Base-by-base conservation (phyloP, 2,797 vertebrate genomes). In the Anolis apletophallus region DNA sequence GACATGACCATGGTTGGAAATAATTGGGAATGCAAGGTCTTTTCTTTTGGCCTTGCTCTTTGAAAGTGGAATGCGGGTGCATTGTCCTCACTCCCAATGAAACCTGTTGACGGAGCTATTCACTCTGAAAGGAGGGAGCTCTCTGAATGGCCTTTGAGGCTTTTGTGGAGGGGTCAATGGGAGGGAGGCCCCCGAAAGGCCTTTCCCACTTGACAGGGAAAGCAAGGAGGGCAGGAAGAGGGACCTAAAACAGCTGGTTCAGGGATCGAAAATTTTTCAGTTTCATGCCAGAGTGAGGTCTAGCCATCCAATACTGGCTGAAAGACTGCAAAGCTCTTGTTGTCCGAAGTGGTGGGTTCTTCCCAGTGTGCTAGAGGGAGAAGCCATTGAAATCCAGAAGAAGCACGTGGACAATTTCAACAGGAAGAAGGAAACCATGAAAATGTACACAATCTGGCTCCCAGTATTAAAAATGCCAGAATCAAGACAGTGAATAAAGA, bases 51-150 rank as follows among this genome's bases (percentile, higher is more conserved):
- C 73, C 61, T 64, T 64, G 61, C 29, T 29, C 46, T 64, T 64
- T 64, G 21, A 64, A 74, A 87, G 50, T 0, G 87, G 72, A 73
- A 75, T 57, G 82, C 2, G 0, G 75, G 83, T 67, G 83, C 73
- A 59, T 80, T 46, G 85, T 32, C 87, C 50, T 5, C 81, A 78
- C 26, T 13, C 40, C 64, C 71, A 11, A 81, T 68, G 73, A 57
- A 50, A 59, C 84, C 84, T 32, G 87, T 2, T 46, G 84, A 80
- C 85, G 74, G 80, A 72, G 26, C 29, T 34, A 17, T 19, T 72
- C 40, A 59, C 54, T 19, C 61, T 61, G 32, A 74, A n/a, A 34
- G n/a, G n/a, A 54, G 6, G 21, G 21, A 3, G 10, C 52, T 59
- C 17, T 57, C 59, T 52, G 19, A n/a, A 50, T 19, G 61, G 61